phyloP scores from a whole-genome alignment of 2,113 vertebrate species.

The Octodon degus region DNA sequence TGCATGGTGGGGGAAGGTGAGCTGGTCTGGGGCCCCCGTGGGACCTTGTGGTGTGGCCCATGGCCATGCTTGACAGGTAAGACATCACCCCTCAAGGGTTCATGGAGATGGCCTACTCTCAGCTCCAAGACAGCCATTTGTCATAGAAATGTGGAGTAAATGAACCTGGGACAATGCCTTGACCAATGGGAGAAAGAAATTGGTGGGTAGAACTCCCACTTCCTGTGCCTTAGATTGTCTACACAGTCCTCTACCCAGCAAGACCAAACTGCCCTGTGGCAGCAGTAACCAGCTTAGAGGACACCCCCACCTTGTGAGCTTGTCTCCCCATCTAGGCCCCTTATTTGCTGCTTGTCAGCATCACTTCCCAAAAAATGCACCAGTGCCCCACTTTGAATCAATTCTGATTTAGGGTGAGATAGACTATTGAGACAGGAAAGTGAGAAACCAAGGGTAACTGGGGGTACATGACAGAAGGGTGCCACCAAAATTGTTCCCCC shows the following conservation, averaged over 20 bases:
- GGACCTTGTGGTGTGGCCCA: no score
- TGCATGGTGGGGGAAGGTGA: background rate
- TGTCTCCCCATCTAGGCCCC: background rate
- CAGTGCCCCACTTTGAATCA: background rate
- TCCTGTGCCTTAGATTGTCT: background rate
- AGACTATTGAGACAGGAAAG: background rate
- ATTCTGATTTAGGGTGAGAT: background rate
- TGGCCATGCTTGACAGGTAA: background rate
- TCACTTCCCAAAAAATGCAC: background rate
- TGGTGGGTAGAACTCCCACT: background rate
- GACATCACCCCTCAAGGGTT: background rate
- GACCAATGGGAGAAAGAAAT: background rate
- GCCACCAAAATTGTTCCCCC: background rate
- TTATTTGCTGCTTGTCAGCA: background rate
- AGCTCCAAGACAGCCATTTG: background rate
- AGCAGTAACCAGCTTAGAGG: background rate
- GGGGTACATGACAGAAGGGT: background rate
- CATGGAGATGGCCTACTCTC: background rate
- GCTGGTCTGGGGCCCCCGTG: background rate
- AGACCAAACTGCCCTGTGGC: background rate
- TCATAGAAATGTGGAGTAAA: background rate
- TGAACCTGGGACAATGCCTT: background rate
- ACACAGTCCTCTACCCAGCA: background rate
- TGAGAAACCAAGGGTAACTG: background rate
- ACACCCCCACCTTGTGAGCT: background rate